phyloP scores from a whole-genome alignment of 2,888 invertebrate genomes.

The Sarcophaga carnaria region DNA sequence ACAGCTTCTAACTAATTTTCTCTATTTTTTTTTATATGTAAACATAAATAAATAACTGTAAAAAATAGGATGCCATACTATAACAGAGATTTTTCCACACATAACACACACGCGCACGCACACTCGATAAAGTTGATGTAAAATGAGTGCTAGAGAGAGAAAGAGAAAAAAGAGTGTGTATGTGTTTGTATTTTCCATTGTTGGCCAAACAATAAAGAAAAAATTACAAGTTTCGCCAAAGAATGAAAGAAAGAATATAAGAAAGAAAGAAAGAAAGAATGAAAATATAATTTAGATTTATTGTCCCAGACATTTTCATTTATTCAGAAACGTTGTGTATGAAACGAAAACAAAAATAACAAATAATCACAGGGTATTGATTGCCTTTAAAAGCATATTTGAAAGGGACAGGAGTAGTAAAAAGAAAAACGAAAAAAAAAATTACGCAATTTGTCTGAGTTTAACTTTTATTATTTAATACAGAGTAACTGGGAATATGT shows the following conservation, averaged over 20 bases:
- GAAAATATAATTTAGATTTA: conserved; percentile 53
- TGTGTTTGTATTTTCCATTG: background rate
- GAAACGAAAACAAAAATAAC: conserved; percentile 11
- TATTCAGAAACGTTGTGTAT: conserved; percentile 10
- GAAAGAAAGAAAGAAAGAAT: background rate
- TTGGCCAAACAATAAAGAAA: background rate
- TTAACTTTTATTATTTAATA: background rate
- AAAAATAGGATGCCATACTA: conserved; percentile 28
- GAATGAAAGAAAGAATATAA: conserved; percentile 1
- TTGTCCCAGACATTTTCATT: conserved; percentile 39
- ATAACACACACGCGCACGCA: background rate
- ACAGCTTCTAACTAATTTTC: background rate
- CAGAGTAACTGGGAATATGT: background rate
- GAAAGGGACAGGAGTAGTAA: background rate
- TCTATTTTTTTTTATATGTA: too few relatives aligned
- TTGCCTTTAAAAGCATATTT: conserved; percentile 16
- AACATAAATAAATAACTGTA: too few relatives aligned
- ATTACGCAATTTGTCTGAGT: conserved; percentile 4
- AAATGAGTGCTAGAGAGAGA: background rate
- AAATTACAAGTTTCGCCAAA: too few relatives aligned
- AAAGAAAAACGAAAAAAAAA: too few relatives aligned
- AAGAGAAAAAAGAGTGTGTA: background rate
- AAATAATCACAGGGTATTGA: conserved; percentile 19
- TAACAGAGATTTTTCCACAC: conserved; percentile 10
- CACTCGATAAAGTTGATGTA: background rate